Evolutionary conservation across 2,888 invertebrate genomes (phyloP).

Genomic region (Endotricha flammealis): DNA sequence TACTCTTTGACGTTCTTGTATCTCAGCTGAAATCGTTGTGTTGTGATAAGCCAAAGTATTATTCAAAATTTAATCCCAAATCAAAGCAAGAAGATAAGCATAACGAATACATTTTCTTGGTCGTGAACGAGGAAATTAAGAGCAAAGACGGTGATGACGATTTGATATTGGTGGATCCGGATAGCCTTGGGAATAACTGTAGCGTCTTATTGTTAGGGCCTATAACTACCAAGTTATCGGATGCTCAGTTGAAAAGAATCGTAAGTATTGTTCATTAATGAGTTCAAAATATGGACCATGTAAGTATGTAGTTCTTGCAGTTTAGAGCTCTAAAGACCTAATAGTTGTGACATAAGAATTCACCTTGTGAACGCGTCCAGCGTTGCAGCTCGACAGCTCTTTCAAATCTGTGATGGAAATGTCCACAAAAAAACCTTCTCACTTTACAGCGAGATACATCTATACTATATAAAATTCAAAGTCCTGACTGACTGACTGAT

Average conservation of each 20-base stretch:
- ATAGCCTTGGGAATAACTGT: slow-evolving; percentile 58
- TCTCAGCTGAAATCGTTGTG: slow-evolving; percentile 60
- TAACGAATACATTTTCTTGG: slow-evolving; percentile 58
- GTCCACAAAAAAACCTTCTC: too few relatives aligned
- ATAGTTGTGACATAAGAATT: too few relatives aligned
- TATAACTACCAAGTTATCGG: slow-evolving; percentile 49
- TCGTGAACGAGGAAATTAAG: slow-evolving; percentile 64
- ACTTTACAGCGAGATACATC: too few relatives aligned
- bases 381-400: too few relatives aligned
- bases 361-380: too few relatives aligned
- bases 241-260: slow-evolving; percentile 52
- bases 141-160: slow-evolving; percentile 51
- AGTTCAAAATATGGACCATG: background rate
- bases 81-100: slow-evolving; percentile 18
- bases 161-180: slow-evolving; percentile 60
- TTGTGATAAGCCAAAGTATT: slow-evolving; percentile 42
- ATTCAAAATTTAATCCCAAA: slow-evolving; percentile 15
- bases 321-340: too few relatives aligned
- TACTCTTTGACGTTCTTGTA: slow-evolving; percentile 60
- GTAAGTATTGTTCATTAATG: slow-evolving; percentile 36
- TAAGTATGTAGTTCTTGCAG: background rate
- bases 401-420: too few relatives aligned
- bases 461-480: too few relatives aligned
- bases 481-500: too few relatives aligned
- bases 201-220: slow-evolving; percentile 63